These are phyloP conservation scores for Drosophila formosana DNA, from an alignment of 2,888 invertebrate species.

Conservation along the genomic window DNA sequence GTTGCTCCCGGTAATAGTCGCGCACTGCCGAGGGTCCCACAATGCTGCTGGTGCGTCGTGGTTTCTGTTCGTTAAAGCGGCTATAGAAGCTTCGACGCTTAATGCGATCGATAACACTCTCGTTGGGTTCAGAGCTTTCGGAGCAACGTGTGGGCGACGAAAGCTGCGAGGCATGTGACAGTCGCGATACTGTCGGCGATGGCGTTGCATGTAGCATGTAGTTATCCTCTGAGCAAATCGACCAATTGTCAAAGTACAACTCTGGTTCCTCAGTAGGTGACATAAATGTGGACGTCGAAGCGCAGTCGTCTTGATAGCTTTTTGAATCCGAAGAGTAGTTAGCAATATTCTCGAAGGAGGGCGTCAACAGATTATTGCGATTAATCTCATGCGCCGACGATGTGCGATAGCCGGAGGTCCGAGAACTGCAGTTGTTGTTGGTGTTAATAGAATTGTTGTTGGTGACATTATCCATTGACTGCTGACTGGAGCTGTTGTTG, in stretches of 20 bases:
- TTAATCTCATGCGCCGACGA: constrained; percentile 84
- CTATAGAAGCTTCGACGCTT: constrained; percentile 95
- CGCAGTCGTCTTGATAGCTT: constrained; percentile 85
- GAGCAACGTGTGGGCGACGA: constrained; percentile 83
- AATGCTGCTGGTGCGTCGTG: constrained; percentile 89
- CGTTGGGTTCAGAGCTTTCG: constrained; percentile 86
- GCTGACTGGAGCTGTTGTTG: constrained; percentile 72
- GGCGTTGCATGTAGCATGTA: constrained; percentile 82
- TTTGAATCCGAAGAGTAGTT: constrained; percentile 85
- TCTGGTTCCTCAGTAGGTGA: constrained; percentile 88
- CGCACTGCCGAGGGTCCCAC: constrained; percentile 87
- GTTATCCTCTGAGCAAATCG: constrained; percentile 87
- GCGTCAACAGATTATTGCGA: constrained; percentile 82
- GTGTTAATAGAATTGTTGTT: constrained; percentile 77
- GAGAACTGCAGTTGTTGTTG: constrained; percentile 80
- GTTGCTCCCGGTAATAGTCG: constrained; percentile 86
- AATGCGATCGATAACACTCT: constrained; percentile 94
- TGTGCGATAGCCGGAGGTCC: constrained; percentile 80
- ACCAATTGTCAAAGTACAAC: constrained; percentile 88
- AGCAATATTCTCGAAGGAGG: constrained; percentile 83
- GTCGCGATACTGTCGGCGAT: constrained; percentile 83
- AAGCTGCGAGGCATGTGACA: constrained; percentile 85
- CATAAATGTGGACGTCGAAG: constrained; percentile 85
- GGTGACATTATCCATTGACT: constrained; percentile 70
- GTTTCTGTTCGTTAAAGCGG: constrained; percentile 94